Conservation (phyloP, 2,888 invertebrate species). For the Coelogynopora nodosa region DNA sequence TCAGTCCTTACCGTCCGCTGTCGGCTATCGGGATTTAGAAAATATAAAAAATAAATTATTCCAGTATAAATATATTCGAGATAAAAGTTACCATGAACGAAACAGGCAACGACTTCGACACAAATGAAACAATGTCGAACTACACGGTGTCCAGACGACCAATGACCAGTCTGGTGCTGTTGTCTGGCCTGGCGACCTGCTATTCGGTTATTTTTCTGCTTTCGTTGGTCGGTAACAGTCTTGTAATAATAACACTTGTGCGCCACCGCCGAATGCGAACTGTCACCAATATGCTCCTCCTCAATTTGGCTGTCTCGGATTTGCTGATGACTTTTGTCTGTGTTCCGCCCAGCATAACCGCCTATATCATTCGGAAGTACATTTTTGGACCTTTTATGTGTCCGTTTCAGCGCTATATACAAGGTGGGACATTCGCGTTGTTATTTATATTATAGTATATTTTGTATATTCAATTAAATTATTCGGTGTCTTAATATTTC, state of each 20-base stretch:
- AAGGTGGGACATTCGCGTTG: too few relatives aligned
- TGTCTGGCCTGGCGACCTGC: neutral
- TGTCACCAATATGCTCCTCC: slow-evolving; percentile 32
- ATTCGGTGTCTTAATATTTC: too few relatives aligned
- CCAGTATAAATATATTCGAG: too few relatives aligned
- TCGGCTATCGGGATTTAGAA: too few relatives aligned
- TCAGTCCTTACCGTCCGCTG: too few relatives aligned
- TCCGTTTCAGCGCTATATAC: slow-evolving; percentile 35
- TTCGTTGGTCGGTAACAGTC: slow-evolving; percentile 30
- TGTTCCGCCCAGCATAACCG: neutral
- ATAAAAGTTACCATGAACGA: too few relatives aligned
- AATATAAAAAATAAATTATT: too few relatives aligned
- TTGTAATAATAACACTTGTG: slow-evolving; percentile 13
- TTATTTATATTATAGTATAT: too few relatives aligned
- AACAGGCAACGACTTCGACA: neutral
- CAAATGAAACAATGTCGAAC: neutral
- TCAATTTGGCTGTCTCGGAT: slow-evolving; percentile 39
- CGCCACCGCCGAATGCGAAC: slow-evolving; percentile 35
- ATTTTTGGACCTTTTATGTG: slow-evolving; percentile 36
- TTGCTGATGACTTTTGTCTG: slow-evolving; percentile 26
- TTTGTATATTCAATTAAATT: too few relatives aligned
- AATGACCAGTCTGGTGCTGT: neutral
- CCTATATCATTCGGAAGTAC: slow-evolving; percentile 12
- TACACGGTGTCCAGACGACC: neutral
- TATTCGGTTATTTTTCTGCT: slow-evolving; percentile 21